Evolutionary conservation across 2,113 vertebrate species (phyloP).

Genomic region (Nansenia antarctica): DNA sequence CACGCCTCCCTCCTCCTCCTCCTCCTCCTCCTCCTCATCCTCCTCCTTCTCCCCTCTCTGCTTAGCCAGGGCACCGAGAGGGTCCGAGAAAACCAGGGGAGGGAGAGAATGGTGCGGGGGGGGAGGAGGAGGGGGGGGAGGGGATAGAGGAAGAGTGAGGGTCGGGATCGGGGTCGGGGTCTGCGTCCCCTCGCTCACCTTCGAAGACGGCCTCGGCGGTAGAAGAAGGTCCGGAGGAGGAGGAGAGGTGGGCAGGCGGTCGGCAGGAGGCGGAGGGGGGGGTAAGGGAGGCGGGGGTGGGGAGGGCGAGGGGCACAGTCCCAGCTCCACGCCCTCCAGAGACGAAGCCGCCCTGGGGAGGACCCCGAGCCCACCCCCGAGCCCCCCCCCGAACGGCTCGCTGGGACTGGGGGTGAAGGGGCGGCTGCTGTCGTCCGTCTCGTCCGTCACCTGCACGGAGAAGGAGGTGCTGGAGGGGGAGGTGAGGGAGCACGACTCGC

Average conservation of each 20-base stretch:
- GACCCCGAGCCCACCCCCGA: conserved; percentile 12
- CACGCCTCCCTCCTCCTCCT: too few relatives aligned
- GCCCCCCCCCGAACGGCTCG: conserved; percentile 44
- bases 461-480: conserved; percentile 85
- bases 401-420: conserved; percentile 74
- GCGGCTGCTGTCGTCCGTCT: conserved; percentile 79
- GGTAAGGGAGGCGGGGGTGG: background rate
- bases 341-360: background rate
- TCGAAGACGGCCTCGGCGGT: conserved; percentile 24
- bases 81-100: conserved; percentile 52
- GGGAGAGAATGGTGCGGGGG: conserved; percentile 29
- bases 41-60: conserved; percentile 35
- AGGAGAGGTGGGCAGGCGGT: conserved; percentile 16
- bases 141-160: conserved; percentile 48
- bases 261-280: conserved; percentile 3
- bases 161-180: conserved; percentile 19
- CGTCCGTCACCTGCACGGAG: conserved; percentile 80
- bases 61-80: conserved; percentile 35
- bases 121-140: conserved; percentile 34
- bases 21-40: too few relatives aligned
- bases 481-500: conserved; percentile 83
- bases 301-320: background rate
- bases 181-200: conserved; percentile 16
- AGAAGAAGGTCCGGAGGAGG: conserved; percentile 48
- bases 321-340: background rate